phyloP scores from a whole-genome alignment of 2,797 vertebrate species.

The Melanotaenia maccullochi region DNA sequence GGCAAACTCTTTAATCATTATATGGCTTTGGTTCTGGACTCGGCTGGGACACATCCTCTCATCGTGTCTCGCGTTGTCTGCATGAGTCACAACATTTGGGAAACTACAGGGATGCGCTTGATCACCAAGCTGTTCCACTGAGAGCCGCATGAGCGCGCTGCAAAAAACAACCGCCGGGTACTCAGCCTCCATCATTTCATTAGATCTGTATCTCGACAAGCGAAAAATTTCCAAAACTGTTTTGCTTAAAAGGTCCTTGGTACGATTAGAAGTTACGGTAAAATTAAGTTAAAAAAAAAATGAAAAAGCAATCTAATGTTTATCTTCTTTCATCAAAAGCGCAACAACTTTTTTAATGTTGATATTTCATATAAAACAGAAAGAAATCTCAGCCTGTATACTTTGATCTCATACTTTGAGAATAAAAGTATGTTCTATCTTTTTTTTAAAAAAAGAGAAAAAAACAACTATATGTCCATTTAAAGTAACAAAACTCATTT shows the following conservation, averaged over 20 bases:
- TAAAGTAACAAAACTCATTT: not conserved
- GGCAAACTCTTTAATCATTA: constrained; percentile 42
- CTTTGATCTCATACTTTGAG: not conserved
- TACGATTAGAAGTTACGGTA: not conserved
- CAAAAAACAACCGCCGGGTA: constrained; percentile 3
- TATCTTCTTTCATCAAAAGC: not conserved
- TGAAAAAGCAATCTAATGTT: too few species aligned
- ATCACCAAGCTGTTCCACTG: constrained; percentile 39
- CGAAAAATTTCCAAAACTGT: constrained; percentile 2
- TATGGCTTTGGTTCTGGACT: constrained; percentile 21
- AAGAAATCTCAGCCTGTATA: too few species aligned
- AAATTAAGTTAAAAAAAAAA: not conserved
- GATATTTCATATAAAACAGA: constrained; percentile 3
- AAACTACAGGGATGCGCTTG: constrained; percentile 29
- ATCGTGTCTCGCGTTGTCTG: not conserved
- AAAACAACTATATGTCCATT: not conserved
- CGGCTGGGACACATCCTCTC: constrained; percentile 2
- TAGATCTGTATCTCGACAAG: constrained; percentile 22
- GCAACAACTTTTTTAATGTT: not conserved
- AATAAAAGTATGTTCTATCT: not conserved
- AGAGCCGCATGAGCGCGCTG: constrained; percentile 70
- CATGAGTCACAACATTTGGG: constrained; percentile 38
- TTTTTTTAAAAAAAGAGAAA: not conserved
- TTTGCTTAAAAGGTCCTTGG: not conserved
- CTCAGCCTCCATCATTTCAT: constrained; percentile 48